phyloP scores from a whole-genome alignment of 1,140 invertebrate genomes.

The Hylyphantes graminicola region DNA sequence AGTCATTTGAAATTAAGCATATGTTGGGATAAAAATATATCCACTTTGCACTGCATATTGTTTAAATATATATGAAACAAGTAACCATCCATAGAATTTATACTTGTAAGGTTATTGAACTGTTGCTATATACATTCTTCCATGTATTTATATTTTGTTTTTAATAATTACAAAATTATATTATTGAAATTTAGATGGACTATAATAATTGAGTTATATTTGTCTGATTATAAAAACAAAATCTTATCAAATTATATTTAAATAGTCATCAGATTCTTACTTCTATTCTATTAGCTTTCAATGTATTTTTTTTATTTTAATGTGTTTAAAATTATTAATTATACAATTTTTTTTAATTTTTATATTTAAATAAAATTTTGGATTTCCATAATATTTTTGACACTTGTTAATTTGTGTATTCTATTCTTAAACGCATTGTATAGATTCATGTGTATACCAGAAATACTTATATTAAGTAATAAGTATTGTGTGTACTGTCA shows the following conservation, averaged over 20 bases:
- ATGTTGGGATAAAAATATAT: not conserved
- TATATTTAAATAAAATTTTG: slow-evolving; percentile 5
- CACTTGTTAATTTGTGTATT: slow-evolving; percentile 19
- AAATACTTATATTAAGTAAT: slow-evolving; percentile 16
- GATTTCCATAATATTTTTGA: slow-evolving; percentile 15
- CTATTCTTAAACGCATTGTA: slow-evolving; percentile 40
- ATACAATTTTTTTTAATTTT: slow-evolving; percentile 6
- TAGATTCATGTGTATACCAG: slow-evolving; percentile 12
- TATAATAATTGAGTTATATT: not conserved
- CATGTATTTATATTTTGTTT: not conserved
- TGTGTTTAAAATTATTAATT: not conserved
- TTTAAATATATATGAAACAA: not conserved
- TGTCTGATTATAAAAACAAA: not conserved
- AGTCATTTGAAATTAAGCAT: slow-evolving; percentile 20
- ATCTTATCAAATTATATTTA: not conserved
- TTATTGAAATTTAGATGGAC: not conserved
- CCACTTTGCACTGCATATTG: not conserved
- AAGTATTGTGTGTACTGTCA: not conserved
- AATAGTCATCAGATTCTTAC: not conserved
- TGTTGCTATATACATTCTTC: not conserved
- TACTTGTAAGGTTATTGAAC: not conserved
- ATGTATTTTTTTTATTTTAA: not conserved
- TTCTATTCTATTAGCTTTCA: not conserved
- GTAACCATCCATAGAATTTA: not conserved
- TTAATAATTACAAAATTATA: not conserved